Base-by-base conservation (phyloP, 1,140 invertebrate genomes). In the Drosophila fuyamai region DNA sequence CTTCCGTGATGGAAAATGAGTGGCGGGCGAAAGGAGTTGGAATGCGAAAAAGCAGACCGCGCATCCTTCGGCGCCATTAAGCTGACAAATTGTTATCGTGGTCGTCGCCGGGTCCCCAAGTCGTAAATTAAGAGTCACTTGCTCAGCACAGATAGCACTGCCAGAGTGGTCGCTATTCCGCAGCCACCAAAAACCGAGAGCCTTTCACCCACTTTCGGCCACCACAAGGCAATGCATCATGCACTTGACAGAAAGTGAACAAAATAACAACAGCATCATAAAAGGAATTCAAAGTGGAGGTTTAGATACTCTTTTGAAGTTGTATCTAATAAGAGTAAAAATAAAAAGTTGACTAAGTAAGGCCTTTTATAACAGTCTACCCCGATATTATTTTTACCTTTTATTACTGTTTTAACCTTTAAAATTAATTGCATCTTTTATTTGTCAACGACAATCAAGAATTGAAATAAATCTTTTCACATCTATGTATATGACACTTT, bases 61-160 rank as follows among this genome's bases (percentile, higher is more conserved):
- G 76, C 79, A 83, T 88, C 83, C 79, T 88, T 89, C 54, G 58
- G 53, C 57, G 79, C 83, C 83, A 88, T 88, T 88, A 88, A 89
- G 84, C 80, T 89, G 84, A 89, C 84, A 89, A 89, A 89, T 89
- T 89, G 84, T 89, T 89, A 89, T 89, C 84, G 85, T 53, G 51
- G 65, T 46, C 63, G 81, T 74, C 68, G 63, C 51, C 65, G 67
- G 53, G 65, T 57, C 67, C 36, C 67, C 66, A 48, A 73, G 85
- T 89, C 84, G 84, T 88, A 88, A 88, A 88, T 88, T 89, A 83
- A 89, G 82, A 79, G 59, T 65, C 68, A 71, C 68, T 62, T 60
- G 62, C 41, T 47, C 29, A 53, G 50, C 40, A 38, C 77, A 79
- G 61, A 79, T 67, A 77, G 59, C 41, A 44, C 29, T 18, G 32